Evolutionary conservation across 2,113 vertebrate species (phyloP), one percentile per base, ranked within the genome.

Genomic region (Verasper variegatus): DNA sequence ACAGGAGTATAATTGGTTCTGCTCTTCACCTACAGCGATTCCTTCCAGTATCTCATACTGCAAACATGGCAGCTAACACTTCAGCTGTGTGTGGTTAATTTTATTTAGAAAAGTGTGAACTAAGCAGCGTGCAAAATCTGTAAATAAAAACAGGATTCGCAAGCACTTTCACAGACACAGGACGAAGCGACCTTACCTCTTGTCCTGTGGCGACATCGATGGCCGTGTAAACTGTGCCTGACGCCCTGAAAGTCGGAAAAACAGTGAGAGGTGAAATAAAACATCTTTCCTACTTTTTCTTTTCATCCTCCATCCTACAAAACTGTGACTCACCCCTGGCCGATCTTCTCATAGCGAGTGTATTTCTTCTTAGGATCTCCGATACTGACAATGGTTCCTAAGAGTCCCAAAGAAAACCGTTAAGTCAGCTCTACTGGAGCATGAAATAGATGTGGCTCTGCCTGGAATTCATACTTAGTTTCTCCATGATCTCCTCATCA

Each of bases 351-450:
- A 80, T 96, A 99, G 74, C 96, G 95, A 0, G 96, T 98, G 78
- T 99, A 99, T 87, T 99, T 99, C 94, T 99, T 99, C 93, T 99
- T 99, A 0, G 98, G 98, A 84, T 99, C 98, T 0, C 98, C 98
- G 78, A 99, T 95, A 37, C 97, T 99, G 89, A 99, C 98, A 3
- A 99, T 99, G 3, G 96, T 98, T 89, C 97, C 98, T 95, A 56
- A 49, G 54, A 75, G 54, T 42, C 14, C 45, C 5, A n/a, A 20
- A 40, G 3, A 65, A 54, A 24, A 68, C 4, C 0, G 40, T 47
- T 9, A 5, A 60, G 8, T 72, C 35, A 60, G 56, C 15, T 31
- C 45, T 14, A 9, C 56, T 42, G 10, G 4, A 61, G 47, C 20
- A 23, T 40, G 40, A 79, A 68, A 67, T 42, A 51, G 1, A 18